These are phyloP conservation scores for Leptinotarsa peninsularis DNA, from an alignment of 2,888 invertebrate genomes.

Conservation along the genomic window DNA sequence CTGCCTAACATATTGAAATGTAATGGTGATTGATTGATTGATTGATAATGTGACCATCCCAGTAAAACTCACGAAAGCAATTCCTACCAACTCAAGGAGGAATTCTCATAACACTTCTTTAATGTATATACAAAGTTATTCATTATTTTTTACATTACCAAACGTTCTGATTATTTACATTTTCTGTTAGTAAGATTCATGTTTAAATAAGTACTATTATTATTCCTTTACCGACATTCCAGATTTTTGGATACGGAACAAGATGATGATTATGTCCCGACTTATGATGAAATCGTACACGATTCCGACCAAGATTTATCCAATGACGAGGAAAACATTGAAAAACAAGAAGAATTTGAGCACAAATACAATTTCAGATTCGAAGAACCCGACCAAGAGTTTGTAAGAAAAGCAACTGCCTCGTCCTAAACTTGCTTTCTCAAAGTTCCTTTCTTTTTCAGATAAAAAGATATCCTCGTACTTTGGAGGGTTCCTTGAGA, in stretches of 20 bases:
- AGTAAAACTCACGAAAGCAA: too few species aligned
- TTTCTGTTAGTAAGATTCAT: too few species aligned
- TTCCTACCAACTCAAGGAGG: too few species aligned
- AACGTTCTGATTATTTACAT: too few species aligned
- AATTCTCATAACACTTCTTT: too few species aligned
- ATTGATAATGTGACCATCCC: too few species aligned
- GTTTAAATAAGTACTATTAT: not conserved
- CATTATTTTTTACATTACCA: too few species aligned
- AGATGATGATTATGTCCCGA: conserved; percentile 68
- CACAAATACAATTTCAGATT: conserved; percentile 95
- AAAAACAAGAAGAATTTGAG: conserved; percentile 91
- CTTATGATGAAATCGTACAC: conserved; percentile 77
- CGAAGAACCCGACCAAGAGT: conserved; percentile 95
- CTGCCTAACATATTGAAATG: too few species aligned
- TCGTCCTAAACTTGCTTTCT: too few species aligned
- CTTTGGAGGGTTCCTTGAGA: conserved; percentile 82
- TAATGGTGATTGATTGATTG: too few species aligned
- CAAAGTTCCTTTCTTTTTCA: conserved; percentile 58
- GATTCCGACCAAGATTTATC: conserved; percentile 72
- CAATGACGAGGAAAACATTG: conserved; percentile 83
- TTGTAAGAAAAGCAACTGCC: conserved; percentile 68
- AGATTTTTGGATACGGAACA: conserved; percentile 69
- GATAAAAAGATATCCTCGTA: conserved; percentile 92
- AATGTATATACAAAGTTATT: too few species aligned
- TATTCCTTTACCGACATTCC: not conserved